phyloP scores from a whole-genome alignment of 2,797 vertebrate genomes.

The Pristis pectinata region DNA sequence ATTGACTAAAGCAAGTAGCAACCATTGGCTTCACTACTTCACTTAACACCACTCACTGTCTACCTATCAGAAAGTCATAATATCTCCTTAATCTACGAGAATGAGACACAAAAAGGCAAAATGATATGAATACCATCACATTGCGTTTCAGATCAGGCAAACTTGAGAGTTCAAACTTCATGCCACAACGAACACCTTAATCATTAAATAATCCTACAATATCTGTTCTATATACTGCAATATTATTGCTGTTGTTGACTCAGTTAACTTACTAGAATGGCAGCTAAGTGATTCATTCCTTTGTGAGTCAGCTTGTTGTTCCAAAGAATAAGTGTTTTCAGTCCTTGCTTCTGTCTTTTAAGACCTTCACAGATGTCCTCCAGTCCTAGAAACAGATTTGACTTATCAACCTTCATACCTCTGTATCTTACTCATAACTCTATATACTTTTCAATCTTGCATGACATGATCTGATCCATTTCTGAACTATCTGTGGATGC shows the following conservation, averaged over 20 bases:
- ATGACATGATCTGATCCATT: background rate
- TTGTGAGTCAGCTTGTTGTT: conserved; percentile 61
- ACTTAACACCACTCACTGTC: background rate
- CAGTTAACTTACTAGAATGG: conserved; percentile 53
- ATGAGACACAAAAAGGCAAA: background rate
- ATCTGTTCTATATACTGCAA: background rate
- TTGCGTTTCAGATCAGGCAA: background rate
- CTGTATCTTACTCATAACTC: background rate
- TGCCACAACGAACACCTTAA: background rate
- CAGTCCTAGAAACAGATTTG: conserved; percentile 50
- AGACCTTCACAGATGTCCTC: conserved; percentile 65
- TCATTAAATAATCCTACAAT: background rate
- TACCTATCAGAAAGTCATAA: background rate
- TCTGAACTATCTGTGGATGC: background rate
- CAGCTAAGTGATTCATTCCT: conserved; percentile 58
- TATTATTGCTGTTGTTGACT: background rate
- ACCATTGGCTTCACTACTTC: background rate
- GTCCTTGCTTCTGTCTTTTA: conserved; percentile 50
- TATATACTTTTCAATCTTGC: background rate
- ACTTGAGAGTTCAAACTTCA: background rate
- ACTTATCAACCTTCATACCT: background rate
- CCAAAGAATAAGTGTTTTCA: conserved; percentile 57
- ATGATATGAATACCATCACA: background rate
- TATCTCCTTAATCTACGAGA: background rate
- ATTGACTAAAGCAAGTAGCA: background rate